Evolutionary conservation across 2,113 vertebrate genomes (phyloP).

Genomic region (Gorilla gorilla): DNA sequence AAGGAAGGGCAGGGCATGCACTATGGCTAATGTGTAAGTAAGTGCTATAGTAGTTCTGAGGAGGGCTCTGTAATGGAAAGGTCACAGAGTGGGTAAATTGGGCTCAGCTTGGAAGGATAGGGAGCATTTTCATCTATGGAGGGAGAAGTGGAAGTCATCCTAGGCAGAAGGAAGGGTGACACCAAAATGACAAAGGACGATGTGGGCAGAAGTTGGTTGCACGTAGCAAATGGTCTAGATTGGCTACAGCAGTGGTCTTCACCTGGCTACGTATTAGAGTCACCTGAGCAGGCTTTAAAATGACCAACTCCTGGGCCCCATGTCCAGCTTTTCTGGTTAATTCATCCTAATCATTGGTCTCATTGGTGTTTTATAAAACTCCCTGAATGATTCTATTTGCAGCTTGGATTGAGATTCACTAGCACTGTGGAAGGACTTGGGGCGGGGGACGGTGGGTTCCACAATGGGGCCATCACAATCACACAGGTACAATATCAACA

Average conservation of each 20-base stretch:
- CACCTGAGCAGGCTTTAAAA: neutral
- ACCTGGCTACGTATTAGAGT: neutral
- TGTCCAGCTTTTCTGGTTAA: neutral
- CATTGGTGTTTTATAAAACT: neutral
- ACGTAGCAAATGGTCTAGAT: rapidly evolving
- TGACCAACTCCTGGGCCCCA: too few relatives aligned
- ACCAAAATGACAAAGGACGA: neutral
- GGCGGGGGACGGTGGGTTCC: neutral
- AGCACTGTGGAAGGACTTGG: neutral
- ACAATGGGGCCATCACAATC: neutral
- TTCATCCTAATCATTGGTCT: neutral
- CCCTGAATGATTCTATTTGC: neutral
- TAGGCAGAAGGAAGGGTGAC: neutral
- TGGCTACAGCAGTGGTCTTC: neutral
- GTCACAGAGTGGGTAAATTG: neutral
- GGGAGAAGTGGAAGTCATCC: neutral
- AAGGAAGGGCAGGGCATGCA: neutral
- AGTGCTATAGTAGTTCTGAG: neutral
- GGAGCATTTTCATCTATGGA: neutral
- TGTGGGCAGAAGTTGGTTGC: too few relatives aligned
- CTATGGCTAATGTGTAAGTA: neutral
- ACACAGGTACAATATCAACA: neutral
- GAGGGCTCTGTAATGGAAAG: neutral
- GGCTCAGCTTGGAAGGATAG: neutral
- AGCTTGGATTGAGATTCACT: neutral